A percentile compares a stretch with the other conserved stretches of the same genome.
phyloP scores from a whole-genome alignment of 2,797 vertebrate genomes.

The Phoxinus dragarum region DNA sequence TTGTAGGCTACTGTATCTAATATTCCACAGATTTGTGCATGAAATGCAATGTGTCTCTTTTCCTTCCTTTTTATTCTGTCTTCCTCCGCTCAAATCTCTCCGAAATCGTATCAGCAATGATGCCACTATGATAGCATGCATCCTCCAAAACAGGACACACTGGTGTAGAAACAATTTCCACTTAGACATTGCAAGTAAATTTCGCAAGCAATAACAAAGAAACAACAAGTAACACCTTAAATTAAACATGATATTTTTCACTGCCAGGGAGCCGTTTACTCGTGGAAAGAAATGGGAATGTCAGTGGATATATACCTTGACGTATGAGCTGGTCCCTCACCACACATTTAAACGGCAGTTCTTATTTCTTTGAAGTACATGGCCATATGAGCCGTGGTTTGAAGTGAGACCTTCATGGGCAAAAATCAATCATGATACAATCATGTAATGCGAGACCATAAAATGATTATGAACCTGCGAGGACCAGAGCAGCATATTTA shows the following conservation, averaged over 20 bases:
- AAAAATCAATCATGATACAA: constrained; percentile 66
- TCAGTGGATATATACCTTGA: not conserved
- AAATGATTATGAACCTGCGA: constrained; percentile 38
- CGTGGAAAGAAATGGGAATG: not conserved
- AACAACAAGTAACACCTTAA: not conserved
- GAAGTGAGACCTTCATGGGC: not conserved
- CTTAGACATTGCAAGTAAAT: not conserved
- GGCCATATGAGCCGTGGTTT: constrained; percentile 10
- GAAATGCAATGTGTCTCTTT: not conserved
- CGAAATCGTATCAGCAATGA: constrained; percentile 4
- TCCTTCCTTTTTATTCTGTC: not conserved
- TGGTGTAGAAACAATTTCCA: not conserved
- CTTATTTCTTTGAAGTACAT: constrained; percentile 3
- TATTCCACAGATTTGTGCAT: not conserved
- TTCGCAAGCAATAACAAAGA: not conserved
- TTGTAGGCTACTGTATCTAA: not conserved
- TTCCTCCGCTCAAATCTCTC: not conserved
- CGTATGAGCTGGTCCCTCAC: constrained; percentile 11
- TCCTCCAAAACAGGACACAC: not conserved
- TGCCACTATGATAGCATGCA: constrained; percentile 3
- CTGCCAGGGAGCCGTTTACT: not conserved
- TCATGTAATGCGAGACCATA: constrained; percentile 41
- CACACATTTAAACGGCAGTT: constrained; percentile 17
- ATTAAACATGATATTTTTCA: not conserved
- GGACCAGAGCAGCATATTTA: constrained; percentile 52